These are phyloP conservation scores for Colinus virginianus DNA, from an alignment of 2,113 vertebrate genomes.

Conservation along the genomic window DNA sequence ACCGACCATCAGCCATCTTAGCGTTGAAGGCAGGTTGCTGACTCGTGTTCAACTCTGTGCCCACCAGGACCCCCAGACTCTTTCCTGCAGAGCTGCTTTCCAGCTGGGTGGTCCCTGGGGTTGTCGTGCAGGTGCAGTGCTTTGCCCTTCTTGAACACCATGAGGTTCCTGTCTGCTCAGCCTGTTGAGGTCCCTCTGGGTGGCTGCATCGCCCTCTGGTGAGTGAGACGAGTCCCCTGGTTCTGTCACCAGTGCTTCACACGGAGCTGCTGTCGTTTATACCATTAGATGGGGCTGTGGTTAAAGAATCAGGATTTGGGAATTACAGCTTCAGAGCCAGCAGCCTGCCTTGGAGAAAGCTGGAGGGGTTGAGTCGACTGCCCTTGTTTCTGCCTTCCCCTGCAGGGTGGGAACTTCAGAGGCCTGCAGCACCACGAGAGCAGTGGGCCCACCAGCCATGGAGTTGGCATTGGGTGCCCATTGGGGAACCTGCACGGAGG, in stretches of 20 bases:
- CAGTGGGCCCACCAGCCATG: neutral
- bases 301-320: neutral
- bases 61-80: neutral
- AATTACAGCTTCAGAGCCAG: neutral
- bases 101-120: neutral
- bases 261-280: neutral
- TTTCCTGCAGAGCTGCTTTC: neutral
- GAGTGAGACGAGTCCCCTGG: neutral
- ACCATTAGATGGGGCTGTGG: constrained; percentile 60
- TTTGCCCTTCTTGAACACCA: neutral
- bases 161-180: neutral
- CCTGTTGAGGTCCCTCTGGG: neutral
- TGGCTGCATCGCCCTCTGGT: neutral
- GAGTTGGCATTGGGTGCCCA: neutral
- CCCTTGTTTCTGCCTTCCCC: neutral
- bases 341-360: neutral
- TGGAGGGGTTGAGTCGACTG: neutral
- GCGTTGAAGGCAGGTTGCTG: neutral
- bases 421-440: neutral
- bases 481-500: neutral
- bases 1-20: neutral
- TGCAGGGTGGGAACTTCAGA: neutral
- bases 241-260: accelerated
- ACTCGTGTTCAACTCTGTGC: neutral
- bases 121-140: neutral